Conservation (phyloP, 2,113 vertebrate species). For the Mus spicilegus region DNA sequence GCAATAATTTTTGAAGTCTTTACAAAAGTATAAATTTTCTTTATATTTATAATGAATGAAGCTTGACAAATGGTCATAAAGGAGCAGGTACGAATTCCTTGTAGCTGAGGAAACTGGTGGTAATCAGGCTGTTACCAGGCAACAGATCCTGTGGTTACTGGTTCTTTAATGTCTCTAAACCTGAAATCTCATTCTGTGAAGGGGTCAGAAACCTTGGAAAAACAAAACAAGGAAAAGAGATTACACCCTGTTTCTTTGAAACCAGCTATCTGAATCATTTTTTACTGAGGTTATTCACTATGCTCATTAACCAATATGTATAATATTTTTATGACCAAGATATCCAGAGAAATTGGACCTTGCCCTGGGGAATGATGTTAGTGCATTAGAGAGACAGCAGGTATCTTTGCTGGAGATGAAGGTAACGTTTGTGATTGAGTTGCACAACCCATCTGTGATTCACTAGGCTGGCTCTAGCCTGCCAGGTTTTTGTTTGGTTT, state of each 20-base stretch:
- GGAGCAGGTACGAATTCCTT: slow-evolving; percentile 83
- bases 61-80: slow-evolving; percentile 82
- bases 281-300: background rate
- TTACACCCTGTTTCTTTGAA: slow-evolving; percentile 63
- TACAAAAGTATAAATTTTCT: slow-evolving; percentile 73
- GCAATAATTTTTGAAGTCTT: slow-evolving; percentile 66
- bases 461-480: background rate
- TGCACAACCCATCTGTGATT: slow-evolving; percentile 61
- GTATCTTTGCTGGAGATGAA: slow-evolving; percentile 59
- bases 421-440: slow-evolving; percentile 16
- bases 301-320: slow-evolving; percentile 44
- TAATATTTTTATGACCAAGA: slow-evolving; percentile 47
- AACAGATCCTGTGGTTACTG: slow-evolving; percentile 81
- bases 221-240: slow-evolving; percentile 47
- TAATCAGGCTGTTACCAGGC: slow-evolving; percentile 84
- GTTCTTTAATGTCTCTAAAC: slow-evolving; percentile 77
- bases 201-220: slow-evolving; percentile 62
- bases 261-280: background rate
- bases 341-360: slow-evolving; percentile 49
- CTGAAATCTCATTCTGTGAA: slow-evolving; percentile 72
- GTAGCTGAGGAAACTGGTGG: slow-evolving; percentile 71
- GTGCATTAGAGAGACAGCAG: slow-evolving; percentile 51
- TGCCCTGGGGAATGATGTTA: slow-evolving; percentile 53
- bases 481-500: too few relatives aligned
- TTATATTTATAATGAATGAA: slow-evolving; percentile 80